A percentile compares a stretch with the other conserved stretches of the same genome.
Conservation (phyloP, 2,888 invertebrate genomes). For the Agonopterix heracliana region DNA sequence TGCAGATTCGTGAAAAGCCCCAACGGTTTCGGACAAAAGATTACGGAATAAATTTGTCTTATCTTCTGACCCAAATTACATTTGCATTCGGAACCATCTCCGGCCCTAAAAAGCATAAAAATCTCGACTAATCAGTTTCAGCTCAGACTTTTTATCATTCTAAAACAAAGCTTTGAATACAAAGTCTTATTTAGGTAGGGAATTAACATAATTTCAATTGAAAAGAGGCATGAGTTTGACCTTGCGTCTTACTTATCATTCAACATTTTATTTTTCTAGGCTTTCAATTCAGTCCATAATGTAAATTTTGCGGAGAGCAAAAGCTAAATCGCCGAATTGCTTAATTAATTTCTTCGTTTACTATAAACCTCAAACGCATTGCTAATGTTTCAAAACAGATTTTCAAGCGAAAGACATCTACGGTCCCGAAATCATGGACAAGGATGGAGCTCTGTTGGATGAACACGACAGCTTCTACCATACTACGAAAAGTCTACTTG, state of each 20-base stretch:
- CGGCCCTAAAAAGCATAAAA: constrained; percentile 1
- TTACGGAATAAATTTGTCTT: constrained; percentile 14
- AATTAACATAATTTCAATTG: no score
- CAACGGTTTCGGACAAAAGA: constrained; percentile 1
- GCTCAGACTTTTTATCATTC: neutral
- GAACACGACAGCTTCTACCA: constrained; percentile 82
- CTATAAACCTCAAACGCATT: no score
- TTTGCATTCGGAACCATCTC: constrained; percentile 13
- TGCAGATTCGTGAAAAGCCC: constrained; percentile 14
- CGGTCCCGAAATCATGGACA: constrained; percentile 67
- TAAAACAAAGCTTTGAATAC: no score
- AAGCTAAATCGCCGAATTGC: no score
- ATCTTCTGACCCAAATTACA: constrained; percentile 15
- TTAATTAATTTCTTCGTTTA: no score
- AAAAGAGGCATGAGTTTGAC: no score
- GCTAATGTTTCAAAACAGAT: constrained; percentile 24
- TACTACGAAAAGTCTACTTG: constrained; percentile 81
- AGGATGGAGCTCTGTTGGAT: constrained; percentile 77
- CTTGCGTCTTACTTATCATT: neutral
- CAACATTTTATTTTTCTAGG: neutral
- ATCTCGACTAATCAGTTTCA: constrained; percentile 1
- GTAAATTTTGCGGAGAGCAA: no score
- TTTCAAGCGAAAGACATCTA: constrained; percentile 50
- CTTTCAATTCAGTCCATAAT: no score
- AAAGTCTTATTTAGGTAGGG: no score